A percentile compares a stretch with the other conserved stretches of the same genome.
These are phyloP conservation scores for Lasioglossum albipes DNA, from an alignment of 1,140 invertebrate species.

Conservation along the genomic window DNA sequence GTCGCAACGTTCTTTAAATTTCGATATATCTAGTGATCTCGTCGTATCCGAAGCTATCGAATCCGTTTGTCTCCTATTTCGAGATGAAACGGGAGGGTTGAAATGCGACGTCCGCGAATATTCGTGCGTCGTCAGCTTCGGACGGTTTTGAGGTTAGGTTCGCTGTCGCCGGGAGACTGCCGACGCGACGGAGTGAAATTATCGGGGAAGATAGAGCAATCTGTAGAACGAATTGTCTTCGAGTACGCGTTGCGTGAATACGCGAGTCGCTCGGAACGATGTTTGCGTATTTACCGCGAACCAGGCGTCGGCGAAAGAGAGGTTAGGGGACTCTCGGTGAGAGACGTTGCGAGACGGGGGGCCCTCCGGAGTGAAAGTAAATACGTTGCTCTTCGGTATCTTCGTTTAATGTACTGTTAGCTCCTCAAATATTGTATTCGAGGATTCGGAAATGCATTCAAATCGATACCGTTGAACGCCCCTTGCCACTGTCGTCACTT, in stretches of 20 bases:
- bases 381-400: conserved; percentile 12
- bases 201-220: not conserved
- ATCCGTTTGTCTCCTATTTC: too few relatives aligned
- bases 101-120: too few relatives aligned
- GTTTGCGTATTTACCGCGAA: not conserved
- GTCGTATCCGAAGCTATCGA: too few relatives aligned
- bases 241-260: not conserved
- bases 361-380: conserved; percentile 34
- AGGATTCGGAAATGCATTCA: too few relatives aligned
- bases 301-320: conserved; percentile 22
- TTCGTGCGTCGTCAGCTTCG: too few relatives aligned
- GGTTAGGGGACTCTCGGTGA: conserved; percentile 27
- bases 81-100: not conserved
- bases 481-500: too few relatives aligned
- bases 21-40: too few relatives aligned
- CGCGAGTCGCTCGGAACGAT: too few relatives aligned
- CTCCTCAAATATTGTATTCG: conserved; percentile 1
- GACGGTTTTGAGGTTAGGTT: conserved; percentile 53
- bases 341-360: conserved; percentile 9
- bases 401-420: not conserved
- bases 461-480: not conserved
- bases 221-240: not conserved
- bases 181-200: conserved; percentile 12
- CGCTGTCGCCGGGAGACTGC: conserved; percentile 13
- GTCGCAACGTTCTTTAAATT: not conserved